These are phyloP conservation scores for Corynorhinus townsendii DNA, from an alignment of 2,113 vertebrate species.

Conservation along the genomic window DNA sequence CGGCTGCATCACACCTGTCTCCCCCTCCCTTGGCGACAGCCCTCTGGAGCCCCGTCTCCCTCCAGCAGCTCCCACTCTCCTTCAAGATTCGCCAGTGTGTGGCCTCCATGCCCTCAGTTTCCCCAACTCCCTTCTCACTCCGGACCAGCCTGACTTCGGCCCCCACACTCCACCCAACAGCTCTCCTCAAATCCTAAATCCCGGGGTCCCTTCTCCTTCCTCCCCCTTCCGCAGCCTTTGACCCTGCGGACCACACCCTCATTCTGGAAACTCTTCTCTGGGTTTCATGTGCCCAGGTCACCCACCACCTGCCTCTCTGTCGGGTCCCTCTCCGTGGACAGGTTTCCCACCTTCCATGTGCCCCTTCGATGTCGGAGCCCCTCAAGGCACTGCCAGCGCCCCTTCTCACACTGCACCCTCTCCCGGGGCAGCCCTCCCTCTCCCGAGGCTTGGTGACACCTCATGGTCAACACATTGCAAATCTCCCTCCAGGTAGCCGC, in stretches of 20 bases:
- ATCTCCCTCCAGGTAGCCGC: not conserved
- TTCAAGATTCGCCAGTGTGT: not conserved
- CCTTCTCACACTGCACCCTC: not conserved
- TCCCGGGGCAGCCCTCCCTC: not conserved
- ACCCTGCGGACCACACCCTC: not conserved
- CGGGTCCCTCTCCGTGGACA: not conserved
- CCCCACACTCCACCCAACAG: no score
- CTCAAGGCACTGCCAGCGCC: not conserved
- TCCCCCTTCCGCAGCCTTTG: not conserved
- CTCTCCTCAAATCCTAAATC: not conserved
- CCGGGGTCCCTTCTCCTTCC: rapidly evolving
- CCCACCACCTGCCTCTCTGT: not conserved
- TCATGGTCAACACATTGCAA: not conserved
- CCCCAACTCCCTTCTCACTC: not conserved
- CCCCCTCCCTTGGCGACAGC: not conserved
- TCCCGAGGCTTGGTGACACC: not conserved
- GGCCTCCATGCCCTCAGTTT: not conserved
- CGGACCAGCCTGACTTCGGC: not conserved
- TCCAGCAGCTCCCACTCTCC: not conserved
- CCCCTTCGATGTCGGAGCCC: not conserved
- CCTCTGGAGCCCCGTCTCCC: not conserved
- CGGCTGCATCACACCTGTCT: not conserved
- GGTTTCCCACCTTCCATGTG: not conserved
- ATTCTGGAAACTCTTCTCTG: not conserved
- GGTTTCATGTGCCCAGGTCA: not conserved